Evolutionary conservation across 2,888 invertebrate species (phyloP).

Genomic region (Syritta pipiens): DNA sequence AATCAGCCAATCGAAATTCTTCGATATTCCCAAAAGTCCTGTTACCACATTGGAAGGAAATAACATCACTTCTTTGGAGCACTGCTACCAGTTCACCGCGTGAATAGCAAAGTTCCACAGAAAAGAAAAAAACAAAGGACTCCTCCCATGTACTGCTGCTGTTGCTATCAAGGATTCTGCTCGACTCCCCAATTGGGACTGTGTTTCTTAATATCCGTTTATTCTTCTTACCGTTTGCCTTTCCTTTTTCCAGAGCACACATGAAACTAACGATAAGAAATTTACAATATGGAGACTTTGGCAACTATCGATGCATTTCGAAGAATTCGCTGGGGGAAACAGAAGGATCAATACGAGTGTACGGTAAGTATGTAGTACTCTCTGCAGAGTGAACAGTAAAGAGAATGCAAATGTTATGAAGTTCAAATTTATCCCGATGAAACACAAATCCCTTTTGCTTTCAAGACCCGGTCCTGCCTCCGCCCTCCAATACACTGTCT

Average conservation of each 20-base stretch:
- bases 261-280: conserved; percentile 93
- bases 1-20: conserved; percentile 58
- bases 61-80: conserved; percentile 43
- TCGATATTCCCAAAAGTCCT: conserved; percentile 58
- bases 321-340: conserved; percentile 96
- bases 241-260: conserved; percentile 83
- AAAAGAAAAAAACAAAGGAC: conserved; percentile 32
- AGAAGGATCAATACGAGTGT: conserved; percentile 93
- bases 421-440: conserved; percentile 43
- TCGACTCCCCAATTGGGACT: conserved; percentile 44
- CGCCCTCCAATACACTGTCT: conserved; percentile 20
- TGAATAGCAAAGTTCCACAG: conserved; percentile 34
- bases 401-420: conserved; percentile 67
- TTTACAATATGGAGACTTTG: conserved; percentile 91
- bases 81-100: conserved; percentile 18
- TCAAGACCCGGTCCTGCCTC: background rate
- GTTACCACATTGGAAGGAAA: conserved; percentile 45
- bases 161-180: conserved; percentile 17
- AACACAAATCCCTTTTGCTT: conserved; percentile 33
- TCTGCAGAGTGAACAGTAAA: conserved; percentile 18
- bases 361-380: conserved; percentile 83
- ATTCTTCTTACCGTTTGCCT: conserved; percentile 60
- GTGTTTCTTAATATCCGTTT: conserved; percentile 68
- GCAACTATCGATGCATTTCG: conserved; percentile 94
- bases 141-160: conserved; percentile 47